Evolutionary conservation across 2,888 invertebrate genomes (phyloP).

Genomic region (Lepeophtheirus nordmannii): DNA sequence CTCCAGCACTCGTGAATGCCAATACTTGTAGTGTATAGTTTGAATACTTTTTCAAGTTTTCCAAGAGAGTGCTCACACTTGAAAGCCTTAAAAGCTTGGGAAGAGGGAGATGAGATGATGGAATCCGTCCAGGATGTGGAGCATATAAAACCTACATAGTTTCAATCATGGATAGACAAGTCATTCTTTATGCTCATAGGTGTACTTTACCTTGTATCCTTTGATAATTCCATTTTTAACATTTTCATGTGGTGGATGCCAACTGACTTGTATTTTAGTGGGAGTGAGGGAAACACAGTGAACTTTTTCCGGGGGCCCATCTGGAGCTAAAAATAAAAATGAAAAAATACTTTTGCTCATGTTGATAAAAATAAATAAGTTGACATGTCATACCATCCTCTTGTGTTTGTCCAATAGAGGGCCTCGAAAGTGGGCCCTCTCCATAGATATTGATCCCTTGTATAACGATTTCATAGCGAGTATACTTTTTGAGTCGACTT

Average conservation of each 20-base stretch:
- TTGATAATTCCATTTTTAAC: slow-evolving; percentile 49
- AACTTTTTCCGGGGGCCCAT: slow-evolving; percentile 39
- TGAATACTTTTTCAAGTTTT: slow-evolving; percentile 61
- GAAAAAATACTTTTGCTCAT: background rate
- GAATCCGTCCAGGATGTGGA: slow-evolving; percentile 44
- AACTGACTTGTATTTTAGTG: slow-evolving; percentile 35
- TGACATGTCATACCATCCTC: slow-evolving; percentile 52
- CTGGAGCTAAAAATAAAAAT: slow-evolving; percentile 50
- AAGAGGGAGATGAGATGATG: slow-evolving; percentile 31
- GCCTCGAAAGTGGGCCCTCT: slow-evolving; percentile 65
- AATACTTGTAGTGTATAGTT: slow-evolving; percentile 81
- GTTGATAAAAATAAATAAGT: background rate
- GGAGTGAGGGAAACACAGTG: slow-evolving; percentile 35
- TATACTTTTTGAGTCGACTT: slow-evolving; percentile 54
- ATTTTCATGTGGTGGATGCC: slow-evolving; percentile 36
- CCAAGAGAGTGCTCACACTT: slow-evolving; percentile 49
- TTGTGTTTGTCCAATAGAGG: slow-evolving; percentile 59
- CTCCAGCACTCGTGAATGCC: slow-evolving; percentile 74
- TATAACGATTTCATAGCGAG: slow-evolving; percentile 62
- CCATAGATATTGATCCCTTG: slow-evolving; percentile 75
- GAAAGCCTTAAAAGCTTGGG: slow-evolving; percentile 37
- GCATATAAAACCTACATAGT: slow-evolving; percentile 36
- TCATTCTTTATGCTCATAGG: too few relatives aligned
- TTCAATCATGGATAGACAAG: too few relatives aligned
- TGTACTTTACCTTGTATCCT: slow-evolving; percentile 47